Conservation (phyloP, 2,888 invertebrate species). For the Tetranychus truncatus region DNA sequence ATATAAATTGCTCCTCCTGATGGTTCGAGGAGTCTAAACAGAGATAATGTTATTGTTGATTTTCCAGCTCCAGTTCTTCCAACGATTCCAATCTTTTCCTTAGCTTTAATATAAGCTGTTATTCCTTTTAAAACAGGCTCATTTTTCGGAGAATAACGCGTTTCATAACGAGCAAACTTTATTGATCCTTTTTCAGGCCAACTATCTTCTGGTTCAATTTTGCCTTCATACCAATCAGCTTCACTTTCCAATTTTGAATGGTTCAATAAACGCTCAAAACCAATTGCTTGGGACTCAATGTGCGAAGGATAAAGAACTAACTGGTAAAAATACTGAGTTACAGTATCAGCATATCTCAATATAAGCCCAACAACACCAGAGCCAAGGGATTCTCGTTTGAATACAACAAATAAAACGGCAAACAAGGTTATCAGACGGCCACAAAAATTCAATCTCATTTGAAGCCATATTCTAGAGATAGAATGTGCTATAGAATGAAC, state of each 20-base stretch:
- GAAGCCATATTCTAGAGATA: constrained; percentile 33
- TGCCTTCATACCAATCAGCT: constrained; percentile 29
- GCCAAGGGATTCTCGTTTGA: constrained; percentile 34
- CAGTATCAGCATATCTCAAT: constrained; percentile 39
- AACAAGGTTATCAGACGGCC: constrained; percentile 42
- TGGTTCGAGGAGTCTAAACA: constrained; percentile 22
- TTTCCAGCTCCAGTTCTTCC: constrained; percentile 21
- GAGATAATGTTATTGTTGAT: constrained; percentile 10
- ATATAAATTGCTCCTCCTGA: constrained; percentile 19
- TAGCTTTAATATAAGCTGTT: constrained; percentile 53
- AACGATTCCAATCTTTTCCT: constrained; percentile 45
- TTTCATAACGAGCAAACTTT: constrained; percentile 57
- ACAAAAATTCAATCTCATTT: constrained; percentile 37
- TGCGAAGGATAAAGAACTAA: constrained; percentile 87
- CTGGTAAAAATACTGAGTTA: constrained; percentile 85
- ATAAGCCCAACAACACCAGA: constrained; percentile 40
- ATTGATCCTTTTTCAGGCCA: constrained; percentile 71
- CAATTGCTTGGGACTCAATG: constrained; percentile 89
- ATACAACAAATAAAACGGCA: constrained; percentile 41
- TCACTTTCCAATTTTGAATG: constrained; percentile 38
- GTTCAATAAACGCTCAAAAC: constrained; percentile 89
- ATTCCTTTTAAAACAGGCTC: constrained; percentile 67
- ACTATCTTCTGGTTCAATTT: constrained; percentile 39
- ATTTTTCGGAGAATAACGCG: constrained; percentile 65
- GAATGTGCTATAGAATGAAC: constrained; percentile 14